Evolutionary conservation across 2,113 vertebrate species (phyloP).

Genomic region (Rhadina sibilatrix): DNA sequence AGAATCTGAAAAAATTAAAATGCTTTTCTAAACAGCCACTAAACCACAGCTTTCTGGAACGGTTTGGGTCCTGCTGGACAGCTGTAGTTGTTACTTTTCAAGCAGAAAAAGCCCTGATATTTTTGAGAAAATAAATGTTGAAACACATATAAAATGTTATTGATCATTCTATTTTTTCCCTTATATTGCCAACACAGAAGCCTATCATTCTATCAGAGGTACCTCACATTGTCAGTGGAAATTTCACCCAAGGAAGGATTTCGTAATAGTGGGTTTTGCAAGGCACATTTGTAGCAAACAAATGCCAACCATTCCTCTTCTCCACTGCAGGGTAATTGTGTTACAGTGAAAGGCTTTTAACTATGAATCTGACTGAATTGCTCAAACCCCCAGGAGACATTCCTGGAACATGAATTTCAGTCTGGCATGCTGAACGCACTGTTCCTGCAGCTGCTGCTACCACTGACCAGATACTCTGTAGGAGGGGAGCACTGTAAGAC

Average conservation of each 20-base stretch:
- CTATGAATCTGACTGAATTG: constrained; percentile 46
- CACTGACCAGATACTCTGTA: constrained; percentile 31
- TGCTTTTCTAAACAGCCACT: neutral
- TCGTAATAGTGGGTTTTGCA: neutral
- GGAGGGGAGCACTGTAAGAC: neutral
- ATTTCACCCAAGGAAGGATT: constrained; percentile 26
- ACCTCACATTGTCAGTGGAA: neutral
- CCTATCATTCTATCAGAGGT: neutral
- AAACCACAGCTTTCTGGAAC: neutral
- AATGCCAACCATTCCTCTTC: constrained; percentile 20
- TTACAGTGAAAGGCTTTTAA: constrained; percentile 58
- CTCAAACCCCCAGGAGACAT: constrained; percentile 64
- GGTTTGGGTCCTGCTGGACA: neutral
- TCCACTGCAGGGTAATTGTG: constrained; percentile 42
- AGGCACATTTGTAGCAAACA: constrained; percentile 41
- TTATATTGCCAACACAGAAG: neutral
- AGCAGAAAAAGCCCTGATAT: neutral
- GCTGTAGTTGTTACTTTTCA: neutral
- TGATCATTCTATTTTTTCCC: neutral
- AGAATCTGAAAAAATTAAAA: neutral
- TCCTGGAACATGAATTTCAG: constrained; percentile 68
- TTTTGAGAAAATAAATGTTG: neutral
- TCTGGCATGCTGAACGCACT: constrained; percentile 44
- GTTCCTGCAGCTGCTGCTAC: constrained; percentile 53
- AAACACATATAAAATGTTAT: neutral